phyloP scores from a whole-genome alignment of 2,888 invertebrate genomes.

The Cremastinae sp. region DNA sequence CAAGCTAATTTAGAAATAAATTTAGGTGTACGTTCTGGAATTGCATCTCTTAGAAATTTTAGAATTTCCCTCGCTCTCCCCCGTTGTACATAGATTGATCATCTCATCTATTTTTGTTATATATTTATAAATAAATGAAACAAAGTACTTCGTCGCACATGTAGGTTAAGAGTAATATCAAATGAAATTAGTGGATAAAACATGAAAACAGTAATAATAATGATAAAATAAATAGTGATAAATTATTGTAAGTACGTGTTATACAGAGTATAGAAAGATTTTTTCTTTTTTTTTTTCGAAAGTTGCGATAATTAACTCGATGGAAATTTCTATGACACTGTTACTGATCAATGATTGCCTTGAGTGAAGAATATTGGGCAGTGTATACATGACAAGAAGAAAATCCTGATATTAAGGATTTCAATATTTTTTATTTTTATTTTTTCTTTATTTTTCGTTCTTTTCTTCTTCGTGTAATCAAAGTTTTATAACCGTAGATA shows the following conservation, averaged over 20 bases:
- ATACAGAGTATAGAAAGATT: slow-evolving; percentile 64
- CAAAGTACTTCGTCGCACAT: slow-evolving; percentile 70
- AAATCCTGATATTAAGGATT: slow-evolving; percentile 14
- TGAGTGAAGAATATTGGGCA: slow-evolving; percentile 27
- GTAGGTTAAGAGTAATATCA: slow-evolving; percentile 48
- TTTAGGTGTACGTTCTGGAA: slow-evolving; percentile 61
- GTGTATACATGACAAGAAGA: slow-evolving; percentile 5
- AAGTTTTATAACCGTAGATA: slow-evolving; percentile 72
- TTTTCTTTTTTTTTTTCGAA: slow-evolving; percentile 63
- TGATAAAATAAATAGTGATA: slow-evolving; percentile 36
- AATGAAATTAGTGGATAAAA: slow-evolving; percentile 37
- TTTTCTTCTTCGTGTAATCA: slow-evolving; percentile 68
- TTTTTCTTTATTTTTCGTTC: slow-evolving; percentile 2
- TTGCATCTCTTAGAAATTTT: slow-evolving; percentile 69
- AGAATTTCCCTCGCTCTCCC: slow-evolving; percentile 45
- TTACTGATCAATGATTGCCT: slow-evolving; percentile 53
- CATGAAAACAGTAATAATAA: slow-evolving; percentile 43
- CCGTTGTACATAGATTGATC: slow-evolving; percentile 76
- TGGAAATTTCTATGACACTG: slow-evolving; percentile 29
- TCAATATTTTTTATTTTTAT: slow-evolving; percentile 13
- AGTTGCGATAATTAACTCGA: slow-evolving; percentile 33
- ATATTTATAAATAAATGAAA: slow-evolving; percentile 70
- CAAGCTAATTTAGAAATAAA: slow-evolving; percentile 43
- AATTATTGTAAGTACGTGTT: slow-evolving; percentile 56
- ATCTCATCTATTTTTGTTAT: slow-evolving; percentile 78